Evolutionary conservation across 2,113 vertebrate species (phyloP).

Genomic region (Phrynosoma platyrhinos): DNA sequence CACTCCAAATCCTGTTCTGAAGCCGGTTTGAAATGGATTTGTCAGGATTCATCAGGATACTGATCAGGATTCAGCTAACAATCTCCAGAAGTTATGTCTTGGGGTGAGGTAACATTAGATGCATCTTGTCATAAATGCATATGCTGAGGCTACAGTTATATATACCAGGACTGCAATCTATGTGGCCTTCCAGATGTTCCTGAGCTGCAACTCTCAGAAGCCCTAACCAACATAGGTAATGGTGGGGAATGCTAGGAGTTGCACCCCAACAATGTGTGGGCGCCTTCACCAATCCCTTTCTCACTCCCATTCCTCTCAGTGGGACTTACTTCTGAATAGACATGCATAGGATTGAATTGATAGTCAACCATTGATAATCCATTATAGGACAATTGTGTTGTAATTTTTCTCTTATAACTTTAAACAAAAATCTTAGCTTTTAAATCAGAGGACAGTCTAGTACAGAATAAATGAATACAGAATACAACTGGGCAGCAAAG

Average conservation of each 20-base stretch:
- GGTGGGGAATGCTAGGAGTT: too few relatives aligned
- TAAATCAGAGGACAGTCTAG: background rate
- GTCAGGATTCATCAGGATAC: too few relatives aligned
- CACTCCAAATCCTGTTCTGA: too few relatives aligned
- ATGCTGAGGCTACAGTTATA: background rate
- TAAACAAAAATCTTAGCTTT: background rate
- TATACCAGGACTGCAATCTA: too few relatives aligned
- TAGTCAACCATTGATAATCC: background rate
- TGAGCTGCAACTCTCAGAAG: too few relatives aligned
- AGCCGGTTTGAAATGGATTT: too few relatives aligned
- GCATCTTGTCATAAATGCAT: background rate
- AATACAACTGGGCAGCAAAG: background rate
- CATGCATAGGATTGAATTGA: background rate
- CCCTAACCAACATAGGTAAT: too few relatives aligned
- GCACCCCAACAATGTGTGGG: too few relatives aligned
- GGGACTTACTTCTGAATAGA: background rate
- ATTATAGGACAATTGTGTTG: background rate
- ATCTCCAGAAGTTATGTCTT: background rate
- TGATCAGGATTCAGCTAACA: too few relatives aligned
- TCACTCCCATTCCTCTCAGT: background rate
- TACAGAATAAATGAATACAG: background rate
- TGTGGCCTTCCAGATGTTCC: too few relatives aligned
- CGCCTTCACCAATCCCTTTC: too few relatives aligned
- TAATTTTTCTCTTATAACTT: background rate
- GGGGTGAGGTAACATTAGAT: background rate